Percentiles rank a stretch among this genome's conserved stretches.
Conservation (phyloP, 2,888 invertebrate species). For the Sminthurinus aureus region DNA sequence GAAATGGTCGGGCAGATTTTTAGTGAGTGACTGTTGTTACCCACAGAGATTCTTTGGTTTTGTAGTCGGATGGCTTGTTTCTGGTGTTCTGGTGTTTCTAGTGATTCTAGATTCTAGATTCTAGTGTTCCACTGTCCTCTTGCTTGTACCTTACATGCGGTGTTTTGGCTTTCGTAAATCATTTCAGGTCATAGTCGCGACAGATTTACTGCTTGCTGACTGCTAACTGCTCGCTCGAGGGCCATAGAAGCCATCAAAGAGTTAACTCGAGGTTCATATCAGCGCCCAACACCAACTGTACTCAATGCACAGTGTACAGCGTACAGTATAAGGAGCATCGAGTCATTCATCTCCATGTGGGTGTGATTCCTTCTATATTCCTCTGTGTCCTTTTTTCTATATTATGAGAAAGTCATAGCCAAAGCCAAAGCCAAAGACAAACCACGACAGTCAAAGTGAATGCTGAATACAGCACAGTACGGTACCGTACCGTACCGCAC, state of each 20-base stretch:
- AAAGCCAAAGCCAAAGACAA: too few relatives aligned
- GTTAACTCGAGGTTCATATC: constrained; percentile 57
- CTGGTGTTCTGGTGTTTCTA: too few relatives aligned
- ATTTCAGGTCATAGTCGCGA: constrained; percentile 59
- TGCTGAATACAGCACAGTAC: too few relatives aligned
- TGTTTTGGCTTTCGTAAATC: constrained; percentile 58
- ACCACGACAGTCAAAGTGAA: too few relatives aligned
- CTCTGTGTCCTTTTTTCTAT: constrained; percentile 39
- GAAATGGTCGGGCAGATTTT: constrained; percentile 1
- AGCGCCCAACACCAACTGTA: constrained; percentile 26
- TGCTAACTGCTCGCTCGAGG: constrained; percentile 60
- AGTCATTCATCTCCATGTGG: constrained; percentile 40
- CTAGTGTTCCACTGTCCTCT: constrained; percentile 38
- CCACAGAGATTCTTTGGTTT: constrained; percentile 41
- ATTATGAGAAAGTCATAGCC: neutral
- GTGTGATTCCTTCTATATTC: constrained; percentile 33
- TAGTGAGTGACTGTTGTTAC: constrained; percentile 34
- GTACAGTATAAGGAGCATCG: neutral
- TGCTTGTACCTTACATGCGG: constrained; percentile 49
- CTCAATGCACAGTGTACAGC: neutral
- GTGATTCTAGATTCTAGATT: too few relatives aligned
- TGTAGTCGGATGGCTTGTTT: constrained; percentile 39
- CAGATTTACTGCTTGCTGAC: constrained; percentile 60
- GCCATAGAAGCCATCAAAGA: constrained; percentile 60
- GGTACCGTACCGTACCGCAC: too few relatives aligned